Base-by-base conservation (phyloP, 2,888 invertebrate genomes). In the Herminia tarsipennalis region DNA sequence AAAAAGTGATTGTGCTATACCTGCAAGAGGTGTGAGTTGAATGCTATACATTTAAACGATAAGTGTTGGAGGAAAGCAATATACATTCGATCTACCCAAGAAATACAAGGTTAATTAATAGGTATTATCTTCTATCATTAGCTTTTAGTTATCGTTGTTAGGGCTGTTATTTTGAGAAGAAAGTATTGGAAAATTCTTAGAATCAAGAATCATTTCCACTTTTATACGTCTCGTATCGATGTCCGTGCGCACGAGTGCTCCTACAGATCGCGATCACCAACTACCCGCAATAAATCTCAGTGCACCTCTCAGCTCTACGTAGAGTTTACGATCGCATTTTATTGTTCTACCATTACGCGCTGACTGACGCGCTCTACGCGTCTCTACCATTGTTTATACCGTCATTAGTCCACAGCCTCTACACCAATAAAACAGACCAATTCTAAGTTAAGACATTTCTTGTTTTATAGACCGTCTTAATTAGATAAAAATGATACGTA, bases 291-390 rank as follows among this genome's bases (percentile, higher is more conserved):
- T 16, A 21, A 29, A 22, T 10, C 5, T 4, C 12, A 1, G 10
- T 3, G 18, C 1, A 12, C 14, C 9, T 21, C 6, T 21, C 6
- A 13, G 8, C 13, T 27, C 10, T 13, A n/a, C 18, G 32, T 20
- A 38, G 16, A 28, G 17, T 47, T 47, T 41, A 56, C 37, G 37
- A 29, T 10, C 12, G 2, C 12, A 9, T 29, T 38, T 18, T 46
- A 56, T 25, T 21, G 43, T 49, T 30, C n/a, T 9, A 12, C 10
- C 32, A 18, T 34, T 14, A 44, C 35, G 30, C 20, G 32, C 28
- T 30, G 39, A 45, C 24, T 3, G 30, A 33, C 34, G 33, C 22
- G 17, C 17, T 20, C 16, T 10, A 21, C 29, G 30, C 38, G 10
- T 8, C 8, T 10, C 29, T 9, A 9, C 20, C 8, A 9, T 27